Percentiles rank a stretch among this genome's conserved stretches.
Conservation (phyloP, 2,797 vertebrate genomes). For the Clarias fuscus region DNA sequence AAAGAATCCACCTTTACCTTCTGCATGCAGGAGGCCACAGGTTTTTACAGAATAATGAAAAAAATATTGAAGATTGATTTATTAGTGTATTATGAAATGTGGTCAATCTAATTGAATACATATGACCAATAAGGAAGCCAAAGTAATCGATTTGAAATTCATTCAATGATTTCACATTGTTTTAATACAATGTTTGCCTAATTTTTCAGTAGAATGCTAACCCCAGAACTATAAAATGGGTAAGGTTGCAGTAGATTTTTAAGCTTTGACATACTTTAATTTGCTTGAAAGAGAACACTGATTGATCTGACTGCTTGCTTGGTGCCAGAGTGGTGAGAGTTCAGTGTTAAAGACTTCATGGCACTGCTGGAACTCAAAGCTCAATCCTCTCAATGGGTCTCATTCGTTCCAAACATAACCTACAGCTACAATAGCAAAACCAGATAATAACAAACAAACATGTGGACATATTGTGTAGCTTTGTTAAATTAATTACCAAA, state of each 20-base stretch:
- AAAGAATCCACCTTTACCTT: constrained; percentile 27
- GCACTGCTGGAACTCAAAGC: background rate
- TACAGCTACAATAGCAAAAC: background rate
- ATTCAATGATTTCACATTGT: background rate
- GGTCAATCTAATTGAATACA: no score
- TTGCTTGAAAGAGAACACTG: constrained; percentile 1
- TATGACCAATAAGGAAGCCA: constrained; percentile 2
- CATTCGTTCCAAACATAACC: background rate
- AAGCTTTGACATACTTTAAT: background rate
- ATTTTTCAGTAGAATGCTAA: background rate
- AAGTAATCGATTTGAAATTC: background rate
- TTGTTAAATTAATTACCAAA: background rate
- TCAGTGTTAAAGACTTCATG: constrained; percentile 4
- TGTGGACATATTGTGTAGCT: background rate
- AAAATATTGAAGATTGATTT: background rate
- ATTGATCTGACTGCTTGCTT: background rate
- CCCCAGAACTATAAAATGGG: background rate
- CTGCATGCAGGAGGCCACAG: background rate
- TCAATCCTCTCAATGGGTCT: background rate
- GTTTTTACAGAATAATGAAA: background rate
- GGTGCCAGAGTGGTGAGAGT: constrained; percentile 9
- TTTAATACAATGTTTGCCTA: background rate
- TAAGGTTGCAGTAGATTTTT: background rate
- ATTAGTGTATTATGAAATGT: background rate
- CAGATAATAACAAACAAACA: background rate